phyloP scores from a whole-genome alignment of 1,140 invertebrate species.

The Drosophila willistoni region DNA sequence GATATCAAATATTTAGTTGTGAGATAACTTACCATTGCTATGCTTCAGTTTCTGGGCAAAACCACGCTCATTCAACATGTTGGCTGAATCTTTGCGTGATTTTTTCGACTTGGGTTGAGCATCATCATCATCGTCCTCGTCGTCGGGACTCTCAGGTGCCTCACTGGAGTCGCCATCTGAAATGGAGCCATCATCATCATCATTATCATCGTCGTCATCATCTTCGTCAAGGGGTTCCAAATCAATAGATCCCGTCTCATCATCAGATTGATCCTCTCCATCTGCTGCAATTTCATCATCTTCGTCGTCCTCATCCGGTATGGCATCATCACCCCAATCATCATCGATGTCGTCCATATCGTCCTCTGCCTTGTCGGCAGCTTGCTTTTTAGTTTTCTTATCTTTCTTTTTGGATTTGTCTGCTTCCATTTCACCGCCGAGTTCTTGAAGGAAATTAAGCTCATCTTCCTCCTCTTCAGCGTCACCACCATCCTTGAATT shows the following conservation, averaged over 20 bases:
- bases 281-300: constrained; percentile 71
- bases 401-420: constrained; percentile 76
- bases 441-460: constrained; percentile 69
- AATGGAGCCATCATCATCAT: constrained; percentile 75
- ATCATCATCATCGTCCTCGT: constrained; percentile 60
- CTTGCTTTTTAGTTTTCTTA: constrained; percentile 69
- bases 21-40: constrained; percentile 54
- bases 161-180: constrained; percentile 55
- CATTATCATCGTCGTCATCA: constrained; percentile 54
- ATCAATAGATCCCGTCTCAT: constrained; percentile 73
- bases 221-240: constrained; percentile 62
- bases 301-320: constrained; percentile 79
- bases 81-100: constrained; percentile 56
- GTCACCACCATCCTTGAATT: constrained; percentile 79
- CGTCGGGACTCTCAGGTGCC: constrained; percentile 52
- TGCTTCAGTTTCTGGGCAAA: constrained; percentile 78
- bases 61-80: constrained; percentile 44
- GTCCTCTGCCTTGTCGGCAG: constrained; percentile 61
- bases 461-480: constrained; percentile 83
- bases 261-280: constrained; percentile 64
- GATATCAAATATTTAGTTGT: background rate
- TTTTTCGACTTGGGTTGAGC: constrained; percentile 81
- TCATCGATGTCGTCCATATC: constrained; percentile 76
- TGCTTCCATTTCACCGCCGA: constrained; percentile 64
- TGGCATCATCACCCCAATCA: constrained; percentile 75